These are phyloP conservation scores for Parazoanthus swiftii DNA, from an alignment of 92 coral and sea anemone genomes.

Conservation along the genomic window DNA sequence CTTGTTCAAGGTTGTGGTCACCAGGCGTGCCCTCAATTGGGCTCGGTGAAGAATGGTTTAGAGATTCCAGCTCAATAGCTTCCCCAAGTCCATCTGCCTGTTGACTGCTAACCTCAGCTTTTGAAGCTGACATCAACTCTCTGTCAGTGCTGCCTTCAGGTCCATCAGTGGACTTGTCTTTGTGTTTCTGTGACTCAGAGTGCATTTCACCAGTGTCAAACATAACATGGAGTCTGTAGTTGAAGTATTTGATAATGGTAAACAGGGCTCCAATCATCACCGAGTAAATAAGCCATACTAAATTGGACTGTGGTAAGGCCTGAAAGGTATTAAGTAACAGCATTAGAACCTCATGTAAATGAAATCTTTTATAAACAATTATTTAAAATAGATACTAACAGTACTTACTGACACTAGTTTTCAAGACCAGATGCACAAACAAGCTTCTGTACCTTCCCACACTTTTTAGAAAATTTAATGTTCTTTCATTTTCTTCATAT, in stretches of 20 bases:
- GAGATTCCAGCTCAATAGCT: slow-evolving; percentile 80
- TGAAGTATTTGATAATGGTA: slow-evolving; percentile 76
- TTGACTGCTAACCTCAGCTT: slow-evolving; percentile 64
- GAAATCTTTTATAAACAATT: too few species aligned
- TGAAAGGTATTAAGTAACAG: slow-evolving; percentile 17
- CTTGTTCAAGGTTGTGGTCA: slow-evolving; percentile 47
- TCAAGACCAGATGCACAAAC: too few species aligned
- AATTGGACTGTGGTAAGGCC: slow-evolving; percentile 88
- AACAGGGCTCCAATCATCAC: slow-evolving; percentile 80
- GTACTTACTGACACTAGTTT: too few species aligned
- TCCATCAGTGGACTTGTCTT: slow-evolving; percentile 42
- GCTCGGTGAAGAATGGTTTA: slow-evolving; percentile 65
- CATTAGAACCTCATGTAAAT: too few species aligned
- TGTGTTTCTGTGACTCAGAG: slow-evolving; percentile 68
- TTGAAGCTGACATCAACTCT: slow-evolving; percentile 49
- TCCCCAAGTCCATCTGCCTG: slow-evolving; percentile 63
- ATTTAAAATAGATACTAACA: too few species aligned
- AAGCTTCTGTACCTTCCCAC: too few species aligned
- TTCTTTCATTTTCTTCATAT: too few species aligned
- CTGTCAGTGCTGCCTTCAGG: slow-evolving; percentile 61
- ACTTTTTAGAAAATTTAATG: too few species aligned
- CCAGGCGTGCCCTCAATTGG: slow-evolving; percentile 50
- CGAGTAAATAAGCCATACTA: slow-evolving; percentile 89
- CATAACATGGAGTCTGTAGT: slow-evolving; percentile 92
- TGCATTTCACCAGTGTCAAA: slow-evolving; percentile 96